Evolutionary conservation across 2,113 vertebrate genomes (phyloP), one percentile per base, ranked within the genome.

Genomic region (Anguilla rostrata): DNA sequence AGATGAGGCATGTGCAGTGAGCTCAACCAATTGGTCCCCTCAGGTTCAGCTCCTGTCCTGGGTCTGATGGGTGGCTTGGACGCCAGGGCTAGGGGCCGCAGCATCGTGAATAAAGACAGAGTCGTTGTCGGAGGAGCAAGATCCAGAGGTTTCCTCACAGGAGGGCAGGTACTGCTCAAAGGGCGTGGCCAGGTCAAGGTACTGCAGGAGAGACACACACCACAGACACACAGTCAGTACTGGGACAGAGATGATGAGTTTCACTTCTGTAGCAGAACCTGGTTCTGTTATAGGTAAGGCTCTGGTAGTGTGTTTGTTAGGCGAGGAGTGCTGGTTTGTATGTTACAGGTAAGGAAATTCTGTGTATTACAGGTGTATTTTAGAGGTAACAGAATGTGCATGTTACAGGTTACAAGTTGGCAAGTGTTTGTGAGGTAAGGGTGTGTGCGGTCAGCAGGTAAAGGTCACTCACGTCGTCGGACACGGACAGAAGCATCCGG

Each of bases 51-150:
- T 90, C 88, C 90, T 90, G 57, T 93, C 90, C 75, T 82, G 86
- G 29, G 92, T 92, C 5, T 94, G 93, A 87, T 96, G 95, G 88
- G 97, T 97, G 88, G 95, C 95, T 85, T 97, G 96, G 83, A 97
- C 94, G 89, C 88, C 93, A 29, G 97, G 95, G 87, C 94, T 93
- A 9, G 95, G 94, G 0, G 97, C 97, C 92, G 97, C 89, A 0
- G 97, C 96, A 57, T 99, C 98, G 0, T 98, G 98, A 87, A 97
- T 97, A 91, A 99, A 99, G 89, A 99, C 98, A 0, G 98, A 99
- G 92, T 99, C 98, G 0, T 96, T 97, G 4, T 98, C 98, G 11
- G 98, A 99, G 83, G 98, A 99, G 91, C 97, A 98, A 91, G 97
- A 99, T 94, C 96, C 97, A 0, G 97, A 96, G 2, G 95, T 95